A percentile compares a stretch with the other conserved stretches of the same genome.
Evolutionary conservation across 2,113 vertebrate species (phyloP).

Genomic region (Micromys minutus): DNA sequence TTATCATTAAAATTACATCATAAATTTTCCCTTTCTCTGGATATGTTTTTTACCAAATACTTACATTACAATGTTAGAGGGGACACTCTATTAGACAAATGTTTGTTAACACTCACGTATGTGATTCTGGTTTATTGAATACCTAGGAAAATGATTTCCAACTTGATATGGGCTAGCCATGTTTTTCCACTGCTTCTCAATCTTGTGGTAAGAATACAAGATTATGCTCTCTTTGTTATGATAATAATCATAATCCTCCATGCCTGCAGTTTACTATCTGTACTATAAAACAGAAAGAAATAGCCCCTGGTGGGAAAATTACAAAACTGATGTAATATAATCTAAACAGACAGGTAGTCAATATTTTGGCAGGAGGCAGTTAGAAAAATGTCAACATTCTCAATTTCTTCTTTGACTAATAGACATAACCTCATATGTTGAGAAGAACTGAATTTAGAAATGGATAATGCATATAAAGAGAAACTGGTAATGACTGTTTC

Average conservation of each 20-base stretch:
- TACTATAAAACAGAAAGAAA: constrained; percentile 47
- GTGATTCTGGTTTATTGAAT: not conserved
- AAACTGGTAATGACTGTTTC: not conserved
- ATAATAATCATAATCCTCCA: constrained; percentile 23
- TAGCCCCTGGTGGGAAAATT: constrained; percentile 14
- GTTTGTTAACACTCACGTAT: not conserved
- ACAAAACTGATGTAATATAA: constrained; percentile 42
- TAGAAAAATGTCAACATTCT: constrained; percentile 58
- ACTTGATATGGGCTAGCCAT: constrained; percentile 7
- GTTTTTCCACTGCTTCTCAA: constrained; percentile 21
- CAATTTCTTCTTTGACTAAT: constrained; percentile 34
- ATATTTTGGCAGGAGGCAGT: constrained; percentile 61
- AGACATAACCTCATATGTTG: not conserved
- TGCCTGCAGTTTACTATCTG: not conserved
- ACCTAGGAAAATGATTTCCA: constrained; percentile 5
- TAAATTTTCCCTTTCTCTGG: not conserved
- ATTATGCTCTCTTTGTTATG: not conserved
- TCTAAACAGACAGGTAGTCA: constrained; percentile 44
- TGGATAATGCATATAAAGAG: not conserved
- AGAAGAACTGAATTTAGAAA: not conserved
- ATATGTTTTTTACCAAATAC: not conserved
- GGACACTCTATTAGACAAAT: not conserved
- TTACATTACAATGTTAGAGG: not conserved
- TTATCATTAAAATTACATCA: not conserved
- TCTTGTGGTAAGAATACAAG: constrained; percentile 19